Evolutionary conservation across 2,888 invertebrate genomes (phyloP), one percentile per base, ranked within the genome.

Genomic region (Rhagium mordax): DNA sequence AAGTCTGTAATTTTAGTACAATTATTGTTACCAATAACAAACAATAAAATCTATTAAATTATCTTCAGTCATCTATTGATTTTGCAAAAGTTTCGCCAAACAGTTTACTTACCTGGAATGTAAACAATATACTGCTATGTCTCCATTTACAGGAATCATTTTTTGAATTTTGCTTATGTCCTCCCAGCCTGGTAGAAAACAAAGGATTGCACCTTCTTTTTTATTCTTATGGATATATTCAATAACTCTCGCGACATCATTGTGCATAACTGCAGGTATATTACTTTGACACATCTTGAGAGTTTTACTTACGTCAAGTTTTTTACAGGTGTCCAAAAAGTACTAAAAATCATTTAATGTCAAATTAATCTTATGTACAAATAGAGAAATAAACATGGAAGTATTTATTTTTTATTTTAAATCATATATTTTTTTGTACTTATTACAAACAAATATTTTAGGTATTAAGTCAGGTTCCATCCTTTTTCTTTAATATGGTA

Each of bases 101-200:
- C n/a, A n/a, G n/a, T n/a, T 53, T 27, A 8, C 18, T 62, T 69
- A 77, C 77, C 77, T 78, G 15, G 78, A 78, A 74, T 78, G 78
- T 62, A 78, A 70, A 77, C 85, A 84, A 59, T 85, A 73, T 0
- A 86, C 81, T 4, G 68, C 71, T 72, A 83, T 66, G 78, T 83
- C 83, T 8, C 55, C 21, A 18, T 60, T 67, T 10, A 29, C 20
- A 3, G 79, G 81, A 62, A 85, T 74, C n/a, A 90, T 60, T 15
- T 86, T 86, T 61, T 89, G 88, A 0, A 93, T 87, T 59, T 86
- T 86, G 21, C 87, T 88, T 49, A 95, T 94, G 73, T 94, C 94
- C 2, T 90, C 88, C 94, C 95, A 94, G 13, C 94, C 94, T 15
- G 95, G 94, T 6, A 95, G 89, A 79, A 95, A 95, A 51, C 92